phyloP scores from a whole-genome alignment of 2,888 invertebrate species.

The Nycteola revayana region DNA sequence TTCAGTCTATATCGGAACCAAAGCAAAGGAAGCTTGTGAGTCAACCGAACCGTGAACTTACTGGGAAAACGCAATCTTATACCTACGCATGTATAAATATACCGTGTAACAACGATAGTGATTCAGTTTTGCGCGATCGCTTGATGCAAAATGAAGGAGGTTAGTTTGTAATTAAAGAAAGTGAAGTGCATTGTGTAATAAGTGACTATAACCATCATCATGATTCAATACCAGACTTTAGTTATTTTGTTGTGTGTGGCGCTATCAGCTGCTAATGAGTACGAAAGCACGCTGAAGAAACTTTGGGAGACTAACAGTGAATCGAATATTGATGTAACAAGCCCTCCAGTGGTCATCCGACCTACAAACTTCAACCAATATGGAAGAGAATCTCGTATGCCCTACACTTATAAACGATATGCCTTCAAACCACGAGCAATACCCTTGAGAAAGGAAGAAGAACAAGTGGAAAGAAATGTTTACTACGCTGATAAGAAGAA shows the following conservation, averaged over 20 bases:
- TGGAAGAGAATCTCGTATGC: constrained; percentile 38
- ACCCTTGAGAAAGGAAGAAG: constrained; percentile 48
- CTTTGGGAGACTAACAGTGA: constrained; percentile 62
- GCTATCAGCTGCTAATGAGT: constrained; percentile 45
- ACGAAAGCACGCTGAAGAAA: constrained; percentile 61
- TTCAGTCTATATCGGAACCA: constrained; percentile 64
- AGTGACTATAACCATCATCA: constrained; percentile 49
- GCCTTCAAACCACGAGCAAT: constrained; percentile 66
- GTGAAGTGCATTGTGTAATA: constrained; percentile 58
- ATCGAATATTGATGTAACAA: constrained; percentile 61
- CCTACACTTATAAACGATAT: constrained; percentile 43
- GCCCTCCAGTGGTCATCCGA: constrained; percentile 61
- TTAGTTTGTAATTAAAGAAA: constrained; percentile 51
- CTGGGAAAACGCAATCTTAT: constrained; percentile 76
- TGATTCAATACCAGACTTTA: constrained; percentile 49
- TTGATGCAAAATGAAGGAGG: constrained; percentile 74
- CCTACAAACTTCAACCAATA: constrained; percentile 47
- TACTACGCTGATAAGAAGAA: constrained; percentile 58
- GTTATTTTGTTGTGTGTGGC: constrained; percentile 42
- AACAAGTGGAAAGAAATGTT: constrained; percentile 51
- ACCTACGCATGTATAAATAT: constrained; percentile 78
- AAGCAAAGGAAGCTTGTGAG: constrained; percentile 56
- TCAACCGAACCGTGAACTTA: constrained; percentile 64
- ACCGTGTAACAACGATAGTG: constrained; percentile 62
- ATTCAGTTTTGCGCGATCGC: constrained; percentile 78